These are phyloP conservation scores for Gortyna flavago DNA, from an alignment of 2,888 invertebrate species.

Conservation along the genomic window DNA sequence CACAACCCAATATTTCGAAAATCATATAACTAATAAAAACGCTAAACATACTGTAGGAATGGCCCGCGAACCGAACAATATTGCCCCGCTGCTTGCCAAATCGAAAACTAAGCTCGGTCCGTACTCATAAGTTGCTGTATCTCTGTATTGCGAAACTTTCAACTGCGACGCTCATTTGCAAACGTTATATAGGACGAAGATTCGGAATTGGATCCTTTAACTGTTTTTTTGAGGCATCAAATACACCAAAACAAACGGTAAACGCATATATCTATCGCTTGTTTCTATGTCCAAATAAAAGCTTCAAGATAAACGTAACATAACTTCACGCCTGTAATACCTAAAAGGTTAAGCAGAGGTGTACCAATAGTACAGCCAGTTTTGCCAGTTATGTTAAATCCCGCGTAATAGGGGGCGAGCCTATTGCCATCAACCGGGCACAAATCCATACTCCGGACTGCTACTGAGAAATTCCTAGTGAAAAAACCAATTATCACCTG, in stretches of 20 bases:
- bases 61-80: conserved; percentile 68
- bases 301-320: neutral
- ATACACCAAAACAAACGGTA: neutral
- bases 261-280: neutral
- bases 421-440: neutral
- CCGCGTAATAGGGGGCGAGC: neutral
- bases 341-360: neutral
- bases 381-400: neutral
- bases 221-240: conserved; percentile 1
- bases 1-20: conserved; percentile 61
- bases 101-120: conserved; percentile 82
- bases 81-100: conserved; percentile 80
- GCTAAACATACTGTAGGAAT: conserved; percentile 62
- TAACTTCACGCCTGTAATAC: neutral
- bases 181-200: conserved; percentile 58
- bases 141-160: conserved; percentile 63
- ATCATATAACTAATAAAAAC: conserved; percentile 67
- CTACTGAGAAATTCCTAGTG: neutral
- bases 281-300: neutral
- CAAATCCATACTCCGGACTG: neutral
- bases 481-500: neutral
- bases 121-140: conserved; percentile 63
- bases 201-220: conserved; percentile 48
- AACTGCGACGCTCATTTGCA: conserved; percentile 66
- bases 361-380: neutral